These are phyloP conservation scores for Philereme transversata DNA, from an alignment of 2,888 invertebrate genomes.

Conservation along the genomic window DNA sequence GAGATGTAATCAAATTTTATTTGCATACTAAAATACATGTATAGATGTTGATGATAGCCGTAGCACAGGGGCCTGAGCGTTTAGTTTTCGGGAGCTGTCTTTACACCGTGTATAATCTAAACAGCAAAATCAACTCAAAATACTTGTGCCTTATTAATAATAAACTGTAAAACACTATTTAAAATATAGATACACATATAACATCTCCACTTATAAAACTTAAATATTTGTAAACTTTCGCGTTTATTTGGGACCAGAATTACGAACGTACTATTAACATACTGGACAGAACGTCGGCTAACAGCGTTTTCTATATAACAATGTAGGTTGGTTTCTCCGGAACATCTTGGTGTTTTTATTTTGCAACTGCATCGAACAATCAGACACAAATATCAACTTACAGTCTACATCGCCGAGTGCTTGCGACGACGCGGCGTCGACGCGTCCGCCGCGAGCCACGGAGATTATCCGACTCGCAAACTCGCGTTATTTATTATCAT, in stretches of 20 bases:
- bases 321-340: slow-evolving; percentile 54
- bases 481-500: slow-evolving; percentile 79
- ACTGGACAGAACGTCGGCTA: slow-evolving; percentile 76
- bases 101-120: slow-evolving; percentile 41
- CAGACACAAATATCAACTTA: slow-evolving; percentile 78
- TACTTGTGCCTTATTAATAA: slow-evolving; percentile 62
- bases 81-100: too few relatives aligned
- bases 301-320: slow-evolving; percentile 62
- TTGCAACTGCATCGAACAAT: slow-evolving; percentile 71
- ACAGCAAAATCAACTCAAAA: slow-evolving; percentile 66
- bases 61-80: too few relatives aligned
- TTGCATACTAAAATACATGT: too few relatives aligned
- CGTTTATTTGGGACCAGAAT: slow-evolving; percentile 20
- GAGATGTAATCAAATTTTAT: too few relatives aligned
- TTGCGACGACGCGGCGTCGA: slow-evolving; percentile 44
- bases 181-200: slow-evolving; percentile 61
- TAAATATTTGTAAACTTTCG: slow-evolving; percentile 42
- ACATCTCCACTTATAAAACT: slow-evolving; percentile 57
- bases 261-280: slow-evolving; percentile 49
- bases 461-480: slow-evolving; percentile 67
- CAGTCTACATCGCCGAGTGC: slow-evolving; percentile 59
- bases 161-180: slow-evolving; percentile 68
- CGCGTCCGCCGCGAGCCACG: slow-evolving; percentile 59
- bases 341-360: slow-evolving; percentile 76
- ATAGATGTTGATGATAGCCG: too few relatives aligned